Evolutionary conservation across 2,888 invertebrate species (phyloP), one percentile per base, ranked within the genome.

Genomic region (Abrostola triplasia): DNA sequence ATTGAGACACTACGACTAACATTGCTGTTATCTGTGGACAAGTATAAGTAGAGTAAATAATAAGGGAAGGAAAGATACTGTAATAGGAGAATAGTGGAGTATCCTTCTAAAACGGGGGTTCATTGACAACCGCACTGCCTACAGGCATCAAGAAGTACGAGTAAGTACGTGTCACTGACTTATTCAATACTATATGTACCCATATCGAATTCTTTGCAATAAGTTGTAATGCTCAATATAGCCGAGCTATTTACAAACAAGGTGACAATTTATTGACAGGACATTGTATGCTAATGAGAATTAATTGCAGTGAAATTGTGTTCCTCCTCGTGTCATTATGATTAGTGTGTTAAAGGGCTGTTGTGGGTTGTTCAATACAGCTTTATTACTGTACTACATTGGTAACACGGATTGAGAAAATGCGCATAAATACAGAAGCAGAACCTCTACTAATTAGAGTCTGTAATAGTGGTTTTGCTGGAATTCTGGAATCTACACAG

Each of bases 201-300:
- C 24, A 85, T 84, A 87, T 88, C 84, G 83, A 81, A 85, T 88
- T 85, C 83, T 86, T 82, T 73, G 57, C 70, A 77, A 67, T 68
- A 61, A 70, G 48, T 63, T 64, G 61, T 36, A 82, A 77, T 69
- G 70, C 84, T 89, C 79, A 85, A 85, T 88, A 88, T 87, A 90
- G 83, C 73, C 62, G 60, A 64, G 82, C 87, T 92, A 92, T 91
- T 90, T 89, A 88, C 84, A 90, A 87, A 88, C 85, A 88, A 88
- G 83, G 86, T 89, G 91, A 89, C 89, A 92, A 84, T 83, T 83
- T 87, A 90, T 88, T 91, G 91, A 92, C 85, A 75, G 81, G 88
- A 75, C 79, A 84, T 77, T 80, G 76, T 75, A 74, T 83, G 80
- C 84, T 88, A 88, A 91, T 90, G 89, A 89, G 84, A 91, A 91